A percentile compares a stretch with the other conserved stretches of the same genome.
phyloP scores from a whole-genome alignment of 2,888 invertebrate species.

The Synanthedon myopaeformis region DNA sequence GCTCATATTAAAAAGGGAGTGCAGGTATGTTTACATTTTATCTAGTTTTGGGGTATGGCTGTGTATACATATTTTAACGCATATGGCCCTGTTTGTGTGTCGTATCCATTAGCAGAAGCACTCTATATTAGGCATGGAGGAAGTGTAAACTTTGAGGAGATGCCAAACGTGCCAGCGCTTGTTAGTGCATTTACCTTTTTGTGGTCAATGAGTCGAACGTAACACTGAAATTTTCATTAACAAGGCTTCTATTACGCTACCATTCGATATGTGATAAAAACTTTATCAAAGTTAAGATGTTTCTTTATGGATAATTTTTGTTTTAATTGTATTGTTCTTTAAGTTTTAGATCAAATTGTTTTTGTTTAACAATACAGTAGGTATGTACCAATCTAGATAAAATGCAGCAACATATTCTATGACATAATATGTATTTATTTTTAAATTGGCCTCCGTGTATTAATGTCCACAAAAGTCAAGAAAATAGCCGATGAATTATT shows the following conservation, averaged over 20 bases:
- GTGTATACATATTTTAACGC: constrained; percentile 4
- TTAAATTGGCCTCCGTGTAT: too few species aligned
- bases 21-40: background rate
- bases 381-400: too few species aligned
- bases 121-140: constrained; percentile 22
- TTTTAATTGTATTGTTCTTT: too few species aligned
- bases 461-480: too few species aligned
- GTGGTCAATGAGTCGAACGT: constrained; percentile 10
- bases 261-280: background rate
- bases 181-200: constrained; percentile 18
- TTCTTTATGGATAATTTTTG: too few species aligned
- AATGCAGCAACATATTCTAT: too few species aligned
- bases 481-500: too few species aligned
- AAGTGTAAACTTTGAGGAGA: constrained; percentile 19
- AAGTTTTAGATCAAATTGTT: too few species aligned
- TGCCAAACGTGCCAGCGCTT: constrained; percentile 23
- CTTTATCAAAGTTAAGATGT: too few species aligned
- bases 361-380: too few species aligned
- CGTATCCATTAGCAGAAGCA: constrained; percentile 24
- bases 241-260: constrained; percentile 7
- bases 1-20: background rate
- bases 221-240: constrained; percentile 16
- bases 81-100: constrained; percentile 26
- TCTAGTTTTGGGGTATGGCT: background rate
- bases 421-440: too few species aligned